Percentiles rank a stretch among this genome's conserved stretches.
These are phyloP conservation scores for Prorops nasuta DNA, from an alignment of 1,140 invertebrate species.

Conservation along the genomic window DNA sequence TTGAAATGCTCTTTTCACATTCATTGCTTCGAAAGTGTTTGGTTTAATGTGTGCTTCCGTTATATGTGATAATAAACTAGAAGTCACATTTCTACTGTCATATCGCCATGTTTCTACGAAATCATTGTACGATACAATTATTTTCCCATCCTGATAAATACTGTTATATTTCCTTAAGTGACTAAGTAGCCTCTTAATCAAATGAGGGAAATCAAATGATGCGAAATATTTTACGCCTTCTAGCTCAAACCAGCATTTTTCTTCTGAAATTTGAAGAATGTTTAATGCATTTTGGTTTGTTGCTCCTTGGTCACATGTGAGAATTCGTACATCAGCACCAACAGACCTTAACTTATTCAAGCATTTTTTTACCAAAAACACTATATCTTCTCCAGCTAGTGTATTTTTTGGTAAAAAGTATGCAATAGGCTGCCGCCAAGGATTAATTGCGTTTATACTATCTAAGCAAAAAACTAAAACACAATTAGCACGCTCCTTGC, in stretches of 20 bases:
- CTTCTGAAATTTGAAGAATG: background rate
- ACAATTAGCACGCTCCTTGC: too few species aligned
- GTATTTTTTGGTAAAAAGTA: conserved; percentile 15
- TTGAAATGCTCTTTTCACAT: conserved; percentile 23
- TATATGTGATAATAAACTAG: conserved; percentile 22
- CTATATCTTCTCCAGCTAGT: conserved; percentile 2
- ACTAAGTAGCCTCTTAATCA: conserved; percentile 19
- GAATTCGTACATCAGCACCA: conserved; percentile 9
- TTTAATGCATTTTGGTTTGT: conserved; percentile 6
- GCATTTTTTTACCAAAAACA: conserved; percentile 2
- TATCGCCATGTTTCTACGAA: conserved; percentile 19
- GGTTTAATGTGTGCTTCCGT: conserved; percentile 19
- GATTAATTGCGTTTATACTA: too few species aligned
- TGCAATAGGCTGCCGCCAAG: conserved; percentile 19
- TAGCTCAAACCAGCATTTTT: background rate
- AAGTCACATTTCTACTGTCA: conserved; percentile 8
- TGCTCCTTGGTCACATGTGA: conserved; percentile 14
- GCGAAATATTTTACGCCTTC: conserved; percentile 3
- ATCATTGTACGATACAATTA: conserved; percentile 19
- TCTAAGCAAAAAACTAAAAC: too few species aligned
- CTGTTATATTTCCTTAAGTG: conserved; percentile 9
- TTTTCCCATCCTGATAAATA: conserved; percentile 6
- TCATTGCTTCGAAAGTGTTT: conserved; percentile 25
- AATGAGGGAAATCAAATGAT: conserved; percentile 19
- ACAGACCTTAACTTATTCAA: conserved; percentile 1